Percentiles rank a stretch among this genome's conserved stretches.
Evolutionary conservation across 2,797 vertebrate genomes (phyloP).

Genomic region (Clarias fuscus): DNA sequence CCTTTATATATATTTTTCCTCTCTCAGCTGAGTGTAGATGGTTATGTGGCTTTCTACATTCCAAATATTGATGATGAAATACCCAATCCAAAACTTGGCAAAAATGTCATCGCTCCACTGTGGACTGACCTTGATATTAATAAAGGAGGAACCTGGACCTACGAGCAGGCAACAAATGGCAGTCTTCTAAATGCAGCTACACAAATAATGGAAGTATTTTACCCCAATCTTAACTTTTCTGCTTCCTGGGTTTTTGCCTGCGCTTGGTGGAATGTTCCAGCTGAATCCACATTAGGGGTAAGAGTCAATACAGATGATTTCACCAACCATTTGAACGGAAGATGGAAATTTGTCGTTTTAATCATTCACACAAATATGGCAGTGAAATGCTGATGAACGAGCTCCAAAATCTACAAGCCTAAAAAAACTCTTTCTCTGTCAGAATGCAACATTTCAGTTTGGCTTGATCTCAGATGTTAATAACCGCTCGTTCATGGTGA

Average conservation of each 20-base stretch:
- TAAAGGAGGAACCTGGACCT: neutral
- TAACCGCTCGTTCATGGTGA: neutral
- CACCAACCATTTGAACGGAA: too few species aligned
- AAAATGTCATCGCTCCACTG: conserved; percentile 17
- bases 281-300: neutral
- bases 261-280: neutral
- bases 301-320: neutral
- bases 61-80: neutral
- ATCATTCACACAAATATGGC: too few species aligned
- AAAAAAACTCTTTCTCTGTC: too few species aligned
- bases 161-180: neutral
- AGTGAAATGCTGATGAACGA: too few species aligned
- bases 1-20: neutral
- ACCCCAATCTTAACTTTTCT: too few species aligned
- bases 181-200: neutral
- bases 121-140: neutral
- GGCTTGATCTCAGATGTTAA: too few species aligned
- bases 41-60: conserved; percentile 3
- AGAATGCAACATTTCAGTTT: too few species aligned
- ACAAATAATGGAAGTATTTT: neutral
- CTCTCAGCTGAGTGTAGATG: conserved; percentile 2
- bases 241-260: neutral
- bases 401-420: too few species aligned
- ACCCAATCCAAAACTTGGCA: neutral
- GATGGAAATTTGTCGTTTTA: too few species aligned